These are phyloP conservation scores for Spilosoma lubricipeda DNA, from an alignment of 2,888 invertebrate genomes.

Conservation along the genomic window DNA sequence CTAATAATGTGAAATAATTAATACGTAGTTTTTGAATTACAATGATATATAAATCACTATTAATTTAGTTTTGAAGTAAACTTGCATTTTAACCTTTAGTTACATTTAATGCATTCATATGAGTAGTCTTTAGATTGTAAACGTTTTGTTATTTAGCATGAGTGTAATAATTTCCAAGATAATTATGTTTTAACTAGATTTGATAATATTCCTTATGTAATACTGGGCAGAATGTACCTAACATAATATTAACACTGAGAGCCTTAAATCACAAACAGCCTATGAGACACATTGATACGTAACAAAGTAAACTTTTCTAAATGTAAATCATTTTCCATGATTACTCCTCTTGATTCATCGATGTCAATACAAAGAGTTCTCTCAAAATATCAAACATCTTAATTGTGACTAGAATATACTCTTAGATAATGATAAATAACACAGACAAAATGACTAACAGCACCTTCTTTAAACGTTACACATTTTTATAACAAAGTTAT, in stretches of 20 bases:
- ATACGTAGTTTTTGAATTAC: constrained; percentile 4
- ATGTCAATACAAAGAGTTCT: background rate
- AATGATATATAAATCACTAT: background rate
- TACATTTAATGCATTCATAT: constrained; percentile 29
- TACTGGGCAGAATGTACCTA: constrained; percentile 33
- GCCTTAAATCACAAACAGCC: background rate
- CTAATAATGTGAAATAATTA: background rate
- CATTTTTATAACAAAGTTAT: constrained; percentile 8
- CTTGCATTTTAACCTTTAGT: constrained; percentile 14
- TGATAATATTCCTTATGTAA: background rate
- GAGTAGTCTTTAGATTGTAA: constrained; percentile 31
- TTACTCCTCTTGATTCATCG: background rate
- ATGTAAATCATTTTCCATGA: no score
- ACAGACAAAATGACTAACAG: constrained; percentile 43
- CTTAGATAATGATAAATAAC: constrained; percentile 25
- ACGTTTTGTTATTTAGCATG: constrained; percentile 35
- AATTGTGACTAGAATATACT: background rate
- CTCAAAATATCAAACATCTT: background rate
- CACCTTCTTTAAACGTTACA: constrained; percentile 45
- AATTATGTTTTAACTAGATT: background rate
- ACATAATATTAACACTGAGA: background rate
- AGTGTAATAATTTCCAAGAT: constrained; percentile 31
- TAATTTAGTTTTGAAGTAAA: background rate
- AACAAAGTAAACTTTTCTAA: background rate
- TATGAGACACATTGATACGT: background rate